These are phyloP conservation scores for Ophioninae sp. DNA, from an alignment of 2,888 invertebrate genomes.

Conservation along the genomic window DNA sequence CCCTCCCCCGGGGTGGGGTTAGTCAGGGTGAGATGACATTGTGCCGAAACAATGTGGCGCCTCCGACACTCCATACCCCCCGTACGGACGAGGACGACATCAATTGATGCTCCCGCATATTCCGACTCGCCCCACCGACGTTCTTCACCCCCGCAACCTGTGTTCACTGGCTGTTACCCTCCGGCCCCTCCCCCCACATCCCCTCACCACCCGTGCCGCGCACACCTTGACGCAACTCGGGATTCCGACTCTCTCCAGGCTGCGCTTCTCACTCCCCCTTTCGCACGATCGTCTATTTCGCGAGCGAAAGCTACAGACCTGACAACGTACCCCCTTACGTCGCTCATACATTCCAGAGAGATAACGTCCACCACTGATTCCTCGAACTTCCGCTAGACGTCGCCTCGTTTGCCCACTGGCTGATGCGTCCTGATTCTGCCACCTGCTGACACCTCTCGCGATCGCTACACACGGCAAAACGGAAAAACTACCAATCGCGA, in stretches of 20 bases:
- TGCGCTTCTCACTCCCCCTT: background rate
- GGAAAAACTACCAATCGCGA: slow-evolving; percentile 56
- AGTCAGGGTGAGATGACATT: slow-evolving; percentile 71
- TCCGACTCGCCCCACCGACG: slow-evolving; percentile 39
- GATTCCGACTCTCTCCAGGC: background rate
- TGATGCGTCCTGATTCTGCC: slow-evolving; percentile 26
- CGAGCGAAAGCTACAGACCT: background rate
- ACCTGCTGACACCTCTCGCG: slow-evolving; percentile 13
- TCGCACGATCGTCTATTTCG: background rate
- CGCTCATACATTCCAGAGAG: background rate
- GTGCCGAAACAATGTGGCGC: slow-evolving; percentile 78
- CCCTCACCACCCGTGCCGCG: background rate
- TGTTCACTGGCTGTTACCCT: slow-evolving; percentile 11
- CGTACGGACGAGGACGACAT: slow-evolving; percentile 73
- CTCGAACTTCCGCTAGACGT: background rate
- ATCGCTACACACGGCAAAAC: slow-evolving; percentile 14
- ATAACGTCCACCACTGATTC: background rate
- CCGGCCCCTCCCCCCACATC: no score
- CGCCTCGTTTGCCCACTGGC: background rate
- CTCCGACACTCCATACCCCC: slow-evolving; percentile 72
- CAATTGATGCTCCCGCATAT: slow-evolving; percentile 73
- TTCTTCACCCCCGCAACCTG: slow-evolving; percentile 52
- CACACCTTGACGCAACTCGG: background rate
- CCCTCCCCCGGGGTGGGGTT: slow-evolving; percentile 29
- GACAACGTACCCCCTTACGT: background rate